A percentile compares a stretch with the other conserved stretches of the same genome.
Evolutionary conservation across 2,113 vertebrate genomes (phyloP).

Genomic region (Cettia cetti): DNA sequence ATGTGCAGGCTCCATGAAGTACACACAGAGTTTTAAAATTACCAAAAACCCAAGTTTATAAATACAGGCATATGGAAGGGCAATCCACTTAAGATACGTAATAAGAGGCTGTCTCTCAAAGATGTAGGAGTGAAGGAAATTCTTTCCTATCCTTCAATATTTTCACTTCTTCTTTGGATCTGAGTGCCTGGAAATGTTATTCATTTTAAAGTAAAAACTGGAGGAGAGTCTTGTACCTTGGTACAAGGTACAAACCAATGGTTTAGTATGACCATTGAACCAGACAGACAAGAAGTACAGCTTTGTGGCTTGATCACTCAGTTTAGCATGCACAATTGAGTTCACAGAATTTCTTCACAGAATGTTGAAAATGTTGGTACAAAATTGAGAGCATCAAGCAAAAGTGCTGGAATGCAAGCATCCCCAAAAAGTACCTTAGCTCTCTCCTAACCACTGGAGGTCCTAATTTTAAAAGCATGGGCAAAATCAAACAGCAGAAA

Average conservation of each 20-base stretch:
- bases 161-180: not conserved
- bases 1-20: not conserved
- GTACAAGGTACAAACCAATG: no score
- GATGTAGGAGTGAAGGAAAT: not conserved
- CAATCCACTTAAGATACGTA: not conserved
- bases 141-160: not conserved
- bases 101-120: not conserved
- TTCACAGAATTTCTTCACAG: not conserved
- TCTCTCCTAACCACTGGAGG: not conserved
- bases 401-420: not conserved
- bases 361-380: not conserved
- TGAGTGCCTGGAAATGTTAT: not conserved
- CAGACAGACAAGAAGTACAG: not conserved
- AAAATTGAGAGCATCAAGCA: not conserved
- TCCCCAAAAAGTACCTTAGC: not conserved
- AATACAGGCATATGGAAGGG: not conserved
- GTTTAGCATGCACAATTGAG: not conserved
- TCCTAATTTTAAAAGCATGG: not conserved
- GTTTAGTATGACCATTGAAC: not conserved
- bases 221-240: not conserved
- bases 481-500: not conserved
- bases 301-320: not conserved
- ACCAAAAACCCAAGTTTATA: fast-evolving
- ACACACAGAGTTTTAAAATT: not conserved
- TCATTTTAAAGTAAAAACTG: not conserved